phyloP scores from a whole-genome alignment of 2,113 vertebrate genomes.

The Perccottus glenii region DNA sequence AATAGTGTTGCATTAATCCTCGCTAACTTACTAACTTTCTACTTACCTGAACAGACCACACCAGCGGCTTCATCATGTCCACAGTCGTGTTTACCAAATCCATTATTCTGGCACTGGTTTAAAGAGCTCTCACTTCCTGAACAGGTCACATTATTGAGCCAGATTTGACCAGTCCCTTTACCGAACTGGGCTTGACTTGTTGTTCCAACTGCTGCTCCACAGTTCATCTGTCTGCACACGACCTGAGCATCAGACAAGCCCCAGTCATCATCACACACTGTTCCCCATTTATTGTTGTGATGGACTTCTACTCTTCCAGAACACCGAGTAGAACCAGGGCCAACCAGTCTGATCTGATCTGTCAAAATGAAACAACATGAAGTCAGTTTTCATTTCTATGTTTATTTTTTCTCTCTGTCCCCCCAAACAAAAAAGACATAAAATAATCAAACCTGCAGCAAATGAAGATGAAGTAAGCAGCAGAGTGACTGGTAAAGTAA shows the following conservation, averaged over 20 bases:
- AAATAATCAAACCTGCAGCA: neutral
- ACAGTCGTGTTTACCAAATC: neutral
- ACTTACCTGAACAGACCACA: slow-evolving; percentile 42
- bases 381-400: too few relatives aligned
- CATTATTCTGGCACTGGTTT: neutral
- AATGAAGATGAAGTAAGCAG: neutral
- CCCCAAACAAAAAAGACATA: too few relatives aligned
- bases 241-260: neutral
- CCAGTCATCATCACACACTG: slow-evolving; percentile 2
- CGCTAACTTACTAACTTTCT: too few relatives aligned
- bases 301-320: slow-evolving; percentile 3
- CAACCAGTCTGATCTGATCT: neutral
- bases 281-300: neutral
- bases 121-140: slow-evolving; percentile 21
- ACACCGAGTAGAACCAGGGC: neutral
- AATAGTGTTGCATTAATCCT: too few relatives aligned
- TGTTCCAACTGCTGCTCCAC: neutral
- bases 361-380: neutral
- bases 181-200: neutral
- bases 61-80: neutral
- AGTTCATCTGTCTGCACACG: neutral
- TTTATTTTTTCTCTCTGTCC: too few relatives aligned
- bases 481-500: neutral
- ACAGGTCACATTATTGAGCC: slow-evolving; percentile 13
- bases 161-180: slow-evolving; percentile 1